Evolutionary conservation across 2,797 vertebrate species (phyloP), one percentile per base, ranked within the genome.

Genomic region (Enteromius argenteus): DNA sequence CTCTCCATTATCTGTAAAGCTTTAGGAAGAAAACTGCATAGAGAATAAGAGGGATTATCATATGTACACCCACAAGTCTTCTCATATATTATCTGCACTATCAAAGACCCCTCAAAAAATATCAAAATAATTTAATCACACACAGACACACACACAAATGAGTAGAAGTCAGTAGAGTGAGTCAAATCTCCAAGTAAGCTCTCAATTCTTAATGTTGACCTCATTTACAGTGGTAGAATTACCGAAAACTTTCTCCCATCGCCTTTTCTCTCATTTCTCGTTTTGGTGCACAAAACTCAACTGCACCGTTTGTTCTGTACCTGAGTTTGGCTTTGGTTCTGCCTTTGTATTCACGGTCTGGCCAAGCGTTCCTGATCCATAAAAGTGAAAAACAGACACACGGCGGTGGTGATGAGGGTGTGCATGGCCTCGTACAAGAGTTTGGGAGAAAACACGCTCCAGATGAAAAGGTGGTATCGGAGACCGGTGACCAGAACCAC

Each of bases 391-490:
- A 97, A 92, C 11, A 96, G 80, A 72, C 97, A 98, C 83, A 97
- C 44, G 1, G 86, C 88, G 0, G 96, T 93, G 0, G 96, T 96
- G 89, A 99, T 90, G 89, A 98, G 93, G 21, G 96, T 94, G 53
- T 96, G 97, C 90, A 96, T 92, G 21, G 96, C 96, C 91, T 98
- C 97, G 0, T 99, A 99, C 4, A 99, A 96, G 0, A 99, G 93
- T 87, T 99, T 99, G 1, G 98, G 98, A 0, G 98, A 99, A 90
- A 99, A 99, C 68, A 99, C 98, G 0, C 97, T 99, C 98, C 98
- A 99, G 90, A 99, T 98, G 92, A 99, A 99, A 76, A 99, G 94
- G 89, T 99, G 98, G 89, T 99, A 97, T 15, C 98, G 96, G 86
- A 99, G 94, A 14, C 91, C 92, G 0, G 97, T 98, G 10, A 98